Percentiles rank a stretch among this genome's conserved stretches.
These are phyloP conservation scores for Brachypodius melanocephalos DNA, from an alignment of 2,113 vertebrate genomes.

Conservation along the genomic window DNA sequence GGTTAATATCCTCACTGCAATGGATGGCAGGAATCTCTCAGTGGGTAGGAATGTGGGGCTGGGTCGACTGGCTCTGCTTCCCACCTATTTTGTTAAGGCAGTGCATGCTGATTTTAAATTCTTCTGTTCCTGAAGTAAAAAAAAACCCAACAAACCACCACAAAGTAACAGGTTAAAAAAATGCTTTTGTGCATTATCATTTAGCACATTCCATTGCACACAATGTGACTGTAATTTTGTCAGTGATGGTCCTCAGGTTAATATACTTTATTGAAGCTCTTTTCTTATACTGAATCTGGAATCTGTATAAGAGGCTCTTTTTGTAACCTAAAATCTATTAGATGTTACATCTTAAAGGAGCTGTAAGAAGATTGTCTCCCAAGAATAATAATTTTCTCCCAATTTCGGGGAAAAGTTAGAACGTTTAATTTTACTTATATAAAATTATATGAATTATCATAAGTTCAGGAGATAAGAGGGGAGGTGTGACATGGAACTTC, in stretches of 20 bases:
- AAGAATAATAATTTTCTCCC: background rate
- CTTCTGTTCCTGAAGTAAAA: background rate
- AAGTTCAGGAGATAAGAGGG: background rate
- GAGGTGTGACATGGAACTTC: background rate
- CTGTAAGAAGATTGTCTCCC: background rate
- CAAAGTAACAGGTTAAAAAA: background rate
- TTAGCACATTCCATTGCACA: background rate
- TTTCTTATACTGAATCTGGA: conserved; percentile 4
- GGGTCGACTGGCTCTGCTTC: background rate
- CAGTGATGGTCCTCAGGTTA: background rate
- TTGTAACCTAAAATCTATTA: background rate
- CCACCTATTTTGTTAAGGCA: background rate
- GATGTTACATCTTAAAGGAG: background rate
- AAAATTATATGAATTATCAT: no score
- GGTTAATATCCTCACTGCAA: background rate
- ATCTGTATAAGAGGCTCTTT: background rate
- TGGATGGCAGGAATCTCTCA: background rate
- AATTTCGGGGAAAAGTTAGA: background rate
- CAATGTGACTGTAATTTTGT: background rate
- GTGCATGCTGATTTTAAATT: background rate
- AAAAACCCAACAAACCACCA: fast-evolving
- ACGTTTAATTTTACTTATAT: background rate
- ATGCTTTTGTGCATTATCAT: background rate
- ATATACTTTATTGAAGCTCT: background rate
- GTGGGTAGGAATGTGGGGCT: background rate